A percentile compares a stretch with the other conserved stretches of the same genome.
phyloP scores from a whole-genome alignment of 92 coral and sea anemone species.

The Ricordea florida region DNA sequence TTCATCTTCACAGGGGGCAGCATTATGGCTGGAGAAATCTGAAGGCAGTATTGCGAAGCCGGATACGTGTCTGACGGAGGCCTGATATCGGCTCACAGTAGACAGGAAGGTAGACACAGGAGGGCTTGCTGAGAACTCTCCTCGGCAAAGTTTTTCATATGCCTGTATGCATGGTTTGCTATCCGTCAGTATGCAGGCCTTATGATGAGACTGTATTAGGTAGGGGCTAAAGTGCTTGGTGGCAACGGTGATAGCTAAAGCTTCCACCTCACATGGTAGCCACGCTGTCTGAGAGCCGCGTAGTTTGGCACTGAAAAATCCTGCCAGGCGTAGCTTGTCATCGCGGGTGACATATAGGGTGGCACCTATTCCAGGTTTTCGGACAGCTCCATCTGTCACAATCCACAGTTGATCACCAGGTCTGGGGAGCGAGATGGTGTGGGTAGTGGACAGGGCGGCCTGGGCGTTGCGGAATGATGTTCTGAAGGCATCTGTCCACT shows the following conservation, averaged over 20 bases:
- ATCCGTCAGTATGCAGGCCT: slow-evolving; percentile 25
- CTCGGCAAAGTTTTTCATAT: slow-evolving; percentile 31
- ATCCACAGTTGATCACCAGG: slow-evolving; percentile 54
- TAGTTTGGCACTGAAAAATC: slow-evolving; percentile 47
- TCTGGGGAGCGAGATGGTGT: slow-evolving; percentile 48
- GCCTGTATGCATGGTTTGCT: slow-evolving; percentile 49
- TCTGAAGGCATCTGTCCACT: slow-evolving; percentile 51
- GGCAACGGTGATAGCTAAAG: slow-evolving; percentile 29
- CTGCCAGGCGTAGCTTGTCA: slow-evolving; percentile 25
- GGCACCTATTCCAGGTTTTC: slow-evolving; percentile 48
- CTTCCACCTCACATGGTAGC: slow-evolving; percentile 53
- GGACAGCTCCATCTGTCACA: slow-evolving; percentile 45
- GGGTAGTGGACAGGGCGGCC: slow-evolving; percentile 36
- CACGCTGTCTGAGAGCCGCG: slow-evolving; percentile 30
- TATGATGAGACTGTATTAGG: slow-evolving; percentile 31
- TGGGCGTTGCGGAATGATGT: slow-evolving; percentile 51
- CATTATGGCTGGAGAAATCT: slow-evolving; percentile 54
- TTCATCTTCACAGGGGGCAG: slow-evolving; percentile 5
- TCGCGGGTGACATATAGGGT: slow-evolving; percentile 49
- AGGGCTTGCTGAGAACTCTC: slow-evolving; percentile 65
- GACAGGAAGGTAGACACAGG: slow-evolving; percentile 49
- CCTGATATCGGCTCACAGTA: slow-evolving; percentile 46
- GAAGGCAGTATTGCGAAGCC: slow-evolving; percentile 45
- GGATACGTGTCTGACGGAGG: slow-evolving; percentile 41
- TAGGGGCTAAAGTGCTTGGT: slow-evolving; percentile 38